Conservation (phyloP, 2,797 vertebrate genomes). For the Bothrops alternatus region DNA sequence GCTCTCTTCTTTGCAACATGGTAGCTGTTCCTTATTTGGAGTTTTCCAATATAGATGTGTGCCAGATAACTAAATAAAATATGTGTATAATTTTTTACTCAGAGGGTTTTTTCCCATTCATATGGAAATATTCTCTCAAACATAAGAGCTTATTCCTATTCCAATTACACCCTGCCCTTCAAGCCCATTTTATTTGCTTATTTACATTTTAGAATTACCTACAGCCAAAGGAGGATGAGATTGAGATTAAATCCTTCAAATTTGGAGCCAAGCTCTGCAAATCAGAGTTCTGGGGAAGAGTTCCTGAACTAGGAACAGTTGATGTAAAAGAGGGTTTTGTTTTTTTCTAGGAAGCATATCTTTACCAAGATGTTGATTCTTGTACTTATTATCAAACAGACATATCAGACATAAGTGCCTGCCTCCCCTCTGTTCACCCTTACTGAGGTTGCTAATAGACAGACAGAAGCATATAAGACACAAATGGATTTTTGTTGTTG, state of each 20-base stretch:
- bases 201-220: neutral
- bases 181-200: neutral
- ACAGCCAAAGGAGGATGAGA: neutral
- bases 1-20: neutral
- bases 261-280: neutral
- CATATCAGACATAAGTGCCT: slow-evolving; percentile 35
- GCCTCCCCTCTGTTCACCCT: slow-evolving; percentile 19
- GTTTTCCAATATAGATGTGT: neutral
- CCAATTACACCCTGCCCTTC: neutral
- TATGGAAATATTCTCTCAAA: neutral
- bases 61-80: neutral
- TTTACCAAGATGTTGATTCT: neutral
- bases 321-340: neutral
- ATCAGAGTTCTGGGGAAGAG: neutral
- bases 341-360: neutral
- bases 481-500: neutral
- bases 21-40: neutral
- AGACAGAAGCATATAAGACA: slow-evolving; percentile 16
- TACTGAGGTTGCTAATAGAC: slow-evolving; percentile 9
- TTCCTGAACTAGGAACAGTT: neutral
- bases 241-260: neutral
- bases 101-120: neutral
- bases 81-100: too few species aligned
- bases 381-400: slow-evolving; percentile 23
- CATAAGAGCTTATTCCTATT: neutral